phyloP scores from a whole-genome alignment of 2,797 vertebrate species.

The Dromococcyx pavoninus region DNA sequence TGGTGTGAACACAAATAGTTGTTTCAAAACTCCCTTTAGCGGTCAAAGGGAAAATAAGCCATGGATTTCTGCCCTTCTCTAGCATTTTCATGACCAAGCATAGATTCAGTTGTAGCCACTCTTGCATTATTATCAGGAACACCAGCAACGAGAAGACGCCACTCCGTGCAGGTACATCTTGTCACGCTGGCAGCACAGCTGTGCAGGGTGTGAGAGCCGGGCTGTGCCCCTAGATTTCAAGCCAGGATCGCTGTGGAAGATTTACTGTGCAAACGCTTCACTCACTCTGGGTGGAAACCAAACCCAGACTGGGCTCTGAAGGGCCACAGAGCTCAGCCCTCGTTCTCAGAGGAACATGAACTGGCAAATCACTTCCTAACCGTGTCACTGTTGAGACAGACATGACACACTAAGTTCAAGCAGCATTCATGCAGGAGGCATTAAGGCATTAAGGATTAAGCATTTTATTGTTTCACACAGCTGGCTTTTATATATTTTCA shows the following conservation, averaged over 20 bases:
- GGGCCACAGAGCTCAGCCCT: background rate
- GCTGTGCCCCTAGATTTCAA: background rate
- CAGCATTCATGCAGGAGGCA: too few relatives aligned
- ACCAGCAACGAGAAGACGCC: background rate
- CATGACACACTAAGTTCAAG: too few relatives aligned
- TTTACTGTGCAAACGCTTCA: background rate
- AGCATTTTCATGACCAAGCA: background rate
- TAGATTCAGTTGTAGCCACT: background rate
- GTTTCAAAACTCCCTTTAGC: background rate
- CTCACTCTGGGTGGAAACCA: background rate
- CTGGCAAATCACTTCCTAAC: background rate
- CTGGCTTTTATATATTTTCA: too few relatives aligned
- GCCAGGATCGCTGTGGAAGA: background rate
- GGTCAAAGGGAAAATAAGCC: background rate
- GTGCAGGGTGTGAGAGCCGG: background rate
- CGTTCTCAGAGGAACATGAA: background rate
- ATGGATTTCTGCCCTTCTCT: background rate
- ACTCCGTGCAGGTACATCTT: fast-evolving
- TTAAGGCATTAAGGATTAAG: too few relatives aligned
- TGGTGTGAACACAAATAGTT: background rate
- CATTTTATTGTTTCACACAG: too few relatives aligned
- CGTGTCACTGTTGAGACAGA: too few relatives aligned
- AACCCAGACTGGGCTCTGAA: background rate
- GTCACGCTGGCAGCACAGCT: background rate
- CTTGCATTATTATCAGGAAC: background rate